A percentile compares a stretch with the other conserved stretches of the same genome.
Evolutionary conservation across 1,140 invertebrate species (phyloP).

Genomic region (Schlechtendalia chinensis): DNA sequence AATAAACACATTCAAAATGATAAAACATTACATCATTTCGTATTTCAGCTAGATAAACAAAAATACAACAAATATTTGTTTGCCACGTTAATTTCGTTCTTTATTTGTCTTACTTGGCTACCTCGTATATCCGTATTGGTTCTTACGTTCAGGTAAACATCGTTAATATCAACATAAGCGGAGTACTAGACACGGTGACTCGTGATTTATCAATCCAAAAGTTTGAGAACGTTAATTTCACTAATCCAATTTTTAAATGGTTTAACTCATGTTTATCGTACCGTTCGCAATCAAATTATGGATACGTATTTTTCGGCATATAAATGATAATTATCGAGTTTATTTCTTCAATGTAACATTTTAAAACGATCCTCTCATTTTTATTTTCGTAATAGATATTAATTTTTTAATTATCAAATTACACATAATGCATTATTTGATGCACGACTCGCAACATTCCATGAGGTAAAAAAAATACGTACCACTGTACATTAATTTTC

Average conservation of each 20-base stretch:
- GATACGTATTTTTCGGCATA: constrained; percentile 11
- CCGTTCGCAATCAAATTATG: constrained; percentile 13
- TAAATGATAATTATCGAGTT: background rate
- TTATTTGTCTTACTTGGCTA: background rate
- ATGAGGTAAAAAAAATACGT: too few relatives aligned
- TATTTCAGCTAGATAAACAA: too few relatives aligned
- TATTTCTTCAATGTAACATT: background rate
- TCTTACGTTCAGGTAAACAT: background rate
- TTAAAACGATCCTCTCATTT: background rate
- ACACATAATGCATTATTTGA: too few relatives aligned
- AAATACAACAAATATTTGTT: too few relatives aligned
- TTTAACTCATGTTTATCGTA: constrained; percentile 17
- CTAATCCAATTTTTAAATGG: constrained; percentile 12
- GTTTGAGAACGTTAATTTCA: background rate
- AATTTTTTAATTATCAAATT: background rate
- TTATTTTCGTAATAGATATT: background rate
- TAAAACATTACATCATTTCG: too few relatives aligned
- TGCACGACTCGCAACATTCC: too few relatives aligned
- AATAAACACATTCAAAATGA: too few relatives aligned
- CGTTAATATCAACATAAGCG: background rate
- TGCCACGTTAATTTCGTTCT: too few relatives aligned
- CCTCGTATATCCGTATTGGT: background rate
- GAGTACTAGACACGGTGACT: background rate
- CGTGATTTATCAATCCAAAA: constrained; percentile 18
- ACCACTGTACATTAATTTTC: too few relatives aligned